phyloP scores from a whole-genome alignment of 2,888 invertebrate species.

The Apeira syringaria region DNA sequence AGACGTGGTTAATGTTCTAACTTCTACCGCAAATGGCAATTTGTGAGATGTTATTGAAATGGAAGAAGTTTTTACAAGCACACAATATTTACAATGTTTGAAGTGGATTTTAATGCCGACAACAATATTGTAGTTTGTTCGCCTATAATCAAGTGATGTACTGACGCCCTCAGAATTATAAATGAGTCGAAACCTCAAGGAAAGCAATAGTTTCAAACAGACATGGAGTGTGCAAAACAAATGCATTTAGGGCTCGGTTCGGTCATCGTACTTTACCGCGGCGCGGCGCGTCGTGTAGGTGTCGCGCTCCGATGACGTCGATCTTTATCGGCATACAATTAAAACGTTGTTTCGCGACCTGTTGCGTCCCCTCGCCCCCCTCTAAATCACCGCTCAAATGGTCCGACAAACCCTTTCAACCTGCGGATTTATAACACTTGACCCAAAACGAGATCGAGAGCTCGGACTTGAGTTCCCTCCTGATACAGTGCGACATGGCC shows the following conservation, averaged over 20 bases:
- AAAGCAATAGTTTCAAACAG: constrained; percentile 26
- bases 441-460: constrained; percentile 35
- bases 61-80: constrained; percentile 3
- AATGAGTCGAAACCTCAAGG: constrained; percentile 27
- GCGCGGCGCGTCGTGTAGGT: constrained; percentile 48
- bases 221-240: constrained; percentile 39
- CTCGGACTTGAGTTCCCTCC: constrained; percentile 13
- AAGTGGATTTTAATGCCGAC: constrained; percentile 3
- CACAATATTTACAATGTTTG: not conserved
- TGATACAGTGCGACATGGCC: too few species aligned
- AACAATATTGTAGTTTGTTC: not conserved
- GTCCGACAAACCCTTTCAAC: constrained; percentile 47
- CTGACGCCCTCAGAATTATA: constrained; percentile 1
- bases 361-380: constrained; percentile 65
- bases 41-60: constrained; percentile 13
- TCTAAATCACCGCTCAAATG: constrained; percentile 46
- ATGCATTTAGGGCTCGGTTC: constrained; percentile 65
- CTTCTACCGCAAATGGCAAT: constrained; percentile 12
- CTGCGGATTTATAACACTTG: constrained; percentile 49
- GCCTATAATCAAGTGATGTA: constrained; percentile 2
- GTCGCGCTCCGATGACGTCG: constrained; percentile 75
- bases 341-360: constrained; percentile 80
- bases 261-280: constrained; percentile 69
- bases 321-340: constrained; percentile 78
- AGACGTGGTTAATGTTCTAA: constrained; percentile 32